phyloP scores from a whole-genome alignment of 2,888 invertebrate genomes.

The Entomobrya multifasciata region DNA sequence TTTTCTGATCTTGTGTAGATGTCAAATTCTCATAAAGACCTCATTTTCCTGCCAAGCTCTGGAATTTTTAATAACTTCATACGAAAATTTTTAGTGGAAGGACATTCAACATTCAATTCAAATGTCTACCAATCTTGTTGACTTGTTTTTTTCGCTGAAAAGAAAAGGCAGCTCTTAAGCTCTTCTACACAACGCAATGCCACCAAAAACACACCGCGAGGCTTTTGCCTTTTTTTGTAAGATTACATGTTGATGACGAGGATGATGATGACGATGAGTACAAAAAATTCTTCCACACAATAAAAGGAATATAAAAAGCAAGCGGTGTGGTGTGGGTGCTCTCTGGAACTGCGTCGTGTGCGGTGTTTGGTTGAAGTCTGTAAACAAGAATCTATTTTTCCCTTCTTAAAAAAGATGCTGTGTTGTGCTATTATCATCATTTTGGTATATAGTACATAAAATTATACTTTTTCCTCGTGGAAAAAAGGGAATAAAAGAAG shows the following conservation, averaged over 20 bases:
- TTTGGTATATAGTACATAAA: not conserved
- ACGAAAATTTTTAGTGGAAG: not conserved
- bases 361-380: constrained; percentile 1
- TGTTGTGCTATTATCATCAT: not conserved
- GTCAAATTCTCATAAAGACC: constrained; percentile 36
- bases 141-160: no score
- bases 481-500: not conserved
- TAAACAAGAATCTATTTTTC: constrained; percentile 20
- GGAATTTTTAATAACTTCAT: constrained; percentile 49
- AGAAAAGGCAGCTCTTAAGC: no score
- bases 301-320: constrained; percentile 11
- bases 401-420: not conserved
- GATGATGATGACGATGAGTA: no score
- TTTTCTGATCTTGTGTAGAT: constrained; percentile 13
- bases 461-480: constrained; percentile 19
- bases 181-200: no score
- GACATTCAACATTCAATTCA: constrained; percentile 34
- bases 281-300: no score
- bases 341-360: not conserved
- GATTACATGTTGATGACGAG: no score
- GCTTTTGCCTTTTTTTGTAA: no score
- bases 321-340: no score
- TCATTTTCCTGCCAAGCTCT: constrained; percentile 37
- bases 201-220: no score
- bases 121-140: constrained; percentile 22